These are phyloP conservation scores for Eupithecia dodoneata DNA, from an alignment of 2,888 invertebrate genomes.

Conservation along the genomic window DNA sequence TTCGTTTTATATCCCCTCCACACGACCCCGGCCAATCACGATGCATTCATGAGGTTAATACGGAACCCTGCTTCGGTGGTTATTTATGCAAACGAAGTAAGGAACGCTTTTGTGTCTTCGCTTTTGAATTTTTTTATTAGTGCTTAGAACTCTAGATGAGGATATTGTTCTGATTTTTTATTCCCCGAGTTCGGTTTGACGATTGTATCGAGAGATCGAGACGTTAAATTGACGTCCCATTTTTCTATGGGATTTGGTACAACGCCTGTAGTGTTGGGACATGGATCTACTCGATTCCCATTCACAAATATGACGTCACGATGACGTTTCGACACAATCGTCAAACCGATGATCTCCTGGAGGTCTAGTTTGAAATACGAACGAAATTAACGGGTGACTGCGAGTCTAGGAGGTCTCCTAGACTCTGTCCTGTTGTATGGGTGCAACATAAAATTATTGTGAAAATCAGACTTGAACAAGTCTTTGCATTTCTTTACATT, in stretches of 20 bases:
- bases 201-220: background rate
- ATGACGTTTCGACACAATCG: background rate
- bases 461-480: too few species aligned
- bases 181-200: background rate
- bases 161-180: background rate
- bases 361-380: too few species aligned
- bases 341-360: background rate
- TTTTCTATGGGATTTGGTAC: too few species aligned
- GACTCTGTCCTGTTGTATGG: background rate
- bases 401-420: too few species aligned
- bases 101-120: slow-evolving; percentile 22
- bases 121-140: background rate
- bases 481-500: too few species aligned
- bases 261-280: too few species aligned
- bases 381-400: too few species aligned
- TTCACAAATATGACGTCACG: too few species aligned
- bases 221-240: background rate
- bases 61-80: slow-evolving; percentile 43
- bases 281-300: too few species aligned
- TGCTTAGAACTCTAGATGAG: background rate
- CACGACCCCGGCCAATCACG: slow-evolving; percentile 60
- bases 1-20: slow-evolving; percentile 57
- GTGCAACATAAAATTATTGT: too few species aligned
- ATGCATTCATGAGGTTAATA: slow-evolving; percentile 59
- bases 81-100: slow-evolving; percentile 30